Evolutionary conservation across 2,888 invertebrate species (phyloP), one percentile per base, ranked within the genome.

Genomic region (Chaitophorus viminalis): DNA sequence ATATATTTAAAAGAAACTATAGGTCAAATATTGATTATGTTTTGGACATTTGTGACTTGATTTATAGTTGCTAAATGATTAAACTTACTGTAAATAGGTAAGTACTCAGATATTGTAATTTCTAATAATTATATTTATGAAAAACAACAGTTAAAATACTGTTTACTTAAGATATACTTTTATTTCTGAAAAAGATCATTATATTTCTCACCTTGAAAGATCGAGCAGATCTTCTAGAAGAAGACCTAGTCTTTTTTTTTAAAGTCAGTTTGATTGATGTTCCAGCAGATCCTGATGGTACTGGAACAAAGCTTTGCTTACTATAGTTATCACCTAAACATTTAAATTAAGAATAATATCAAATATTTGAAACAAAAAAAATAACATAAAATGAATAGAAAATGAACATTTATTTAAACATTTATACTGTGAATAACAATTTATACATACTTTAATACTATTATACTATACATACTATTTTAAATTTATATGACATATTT

Each of bases 201-300:
- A 54, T 21, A 31, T 81, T 60, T 39, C 87, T 87, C 33, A 87
- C 87, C 74, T 87, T 60, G 52, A 87, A 87, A 11, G 87, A 81
- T 65, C 81, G 72, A 2, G 72, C 11, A 6, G 86, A 87, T 72
- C 75, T 81, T 65, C 81, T 81, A n/a, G 87, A 87, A 39, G 87
- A 87, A 81, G 86, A 87, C 11, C 74, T 81, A n/a, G 74, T 87
- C 31, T 87, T 87, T 46, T 81, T 87, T 75, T n/a, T n/a, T n/a
- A 87, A 31, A 46, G 87, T 87, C 33, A 87, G 81, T 75, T 87
- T 87, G 21, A 87, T 39, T 31, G 86, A 14, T 46, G 74, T 74
- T 8, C 21, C 86, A 60, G 60, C 21, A 2, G 17, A 46, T 84
- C 3, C 46, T 39, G 54, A 33, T 54, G 52, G 70, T 72, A 3